Base-by-base conservation (phyloP, 1,140 invertebrate species). In the Drosophila watanabei region DNA sequence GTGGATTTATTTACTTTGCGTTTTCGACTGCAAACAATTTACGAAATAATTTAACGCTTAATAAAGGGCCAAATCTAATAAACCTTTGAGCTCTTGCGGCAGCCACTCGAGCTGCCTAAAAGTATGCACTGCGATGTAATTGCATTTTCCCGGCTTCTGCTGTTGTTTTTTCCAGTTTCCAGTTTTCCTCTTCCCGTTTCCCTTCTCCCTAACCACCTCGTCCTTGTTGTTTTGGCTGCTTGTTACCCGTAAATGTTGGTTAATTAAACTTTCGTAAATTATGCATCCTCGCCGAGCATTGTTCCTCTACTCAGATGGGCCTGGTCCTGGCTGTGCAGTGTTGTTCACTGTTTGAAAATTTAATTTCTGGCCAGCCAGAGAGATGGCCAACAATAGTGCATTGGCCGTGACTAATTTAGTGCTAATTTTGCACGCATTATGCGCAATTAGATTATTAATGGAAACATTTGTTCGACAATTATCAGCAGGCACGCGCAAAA, bases 21-120 rank as follows among this genome's bases (percentile, higher is more conserved):
- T 63, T 87, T 66, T 84, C 59, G 66, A 80, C 73, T 90, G 78
- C 73, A 85, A 82, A 90, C 82, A 90, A 86, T 90, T 90, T 90
- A 60, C 86, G 62, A 90, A 90, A 90, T 90, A 90, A 90, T 90
- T 90, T 90, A 90, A 90, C 86, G 86, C 86, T 90, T 90, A 90
- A 90, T 90, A 90, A 90, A 90, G 75, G 86, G 79, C 56, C 76
- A 90, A 90, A 90, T 90, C 86, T 90, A 90, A 90, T 90, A 90
- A 90, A 90, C 86, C 86, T 90, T 90, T 90, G 87, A 89, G 85
- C 86, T 85, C 79, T 89, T 82, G 86, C 56, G 82, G 82, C 68
- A 57, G 18, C 75, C 58, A 45, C 59, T 61, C 14, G 56, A 77
- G 48, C 46, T 72, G 71, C 82, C 81, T 68, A 79, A 90, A 85